A percentile compares a stretch with the other conserved stretches of the same genome.
These are phyloP conservation scores for Oriolus oriolus DNA, from an alignment of 2,113 vertebrate genomes.

Conservation along the genomic window DNA sequence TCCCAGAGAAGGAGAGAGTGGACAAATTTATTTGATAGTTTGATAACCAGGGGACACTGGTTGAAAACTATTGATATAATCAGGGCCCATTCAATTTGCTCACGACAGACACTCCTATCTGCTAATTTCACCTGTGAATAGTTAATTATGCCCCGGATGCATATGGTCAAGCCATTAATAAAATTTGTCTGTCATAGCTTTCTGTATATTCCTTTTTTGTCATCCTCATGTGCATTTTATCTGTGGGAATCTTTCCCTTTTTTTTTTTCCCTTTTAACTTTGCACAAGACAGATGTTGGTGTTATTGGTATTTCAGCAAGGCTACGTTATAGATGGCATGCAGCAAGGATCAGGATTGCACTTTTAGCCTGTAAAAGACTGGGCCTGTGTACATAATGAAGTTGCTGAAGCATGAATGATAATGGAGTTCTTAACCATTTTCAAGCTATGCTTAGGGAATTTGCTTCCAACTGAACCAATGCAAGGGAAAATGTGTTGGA, in stretches of 20 bases:
- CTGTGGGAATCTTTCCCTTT: conserved; percentile 58
- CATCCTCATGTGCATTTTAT: conserved; percentile 71
- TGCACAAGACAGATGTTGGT: conserved; percentile 66
- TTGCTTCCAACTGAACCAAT: not conserved
- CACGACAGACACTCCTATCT: conserved; percentile 86
- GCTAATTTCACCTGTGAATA: conserved; percentile 97
- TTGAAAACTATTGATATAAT: conserved; percentile 89
- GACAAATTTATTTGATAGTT: conserved; percentile 97
- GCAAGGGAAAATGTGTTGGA: not conserved
- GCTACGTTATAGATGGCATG: conserved; percentile 44
- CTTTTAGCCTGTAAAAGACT: conserved; percentile 41
- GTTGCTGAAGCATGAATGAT: conserved; percentile 38
- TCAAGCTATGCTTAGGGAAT: not conserved
- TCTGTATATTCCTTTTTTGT: conserved; percentile 68
- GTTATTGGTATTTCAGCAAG: conserved; percentile 32
- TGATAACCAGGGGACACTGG: conserved; percentile 92
- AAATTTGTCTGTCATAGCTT: conserved; percentile 87
- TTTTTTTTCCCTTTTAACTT: conserved; percentile 10
- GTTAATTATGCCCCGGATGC: conserved; percentile 93
- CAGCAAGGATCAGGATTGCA: conserved; percentile 49
- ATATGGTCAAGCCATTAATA: conserved; percentile 93
- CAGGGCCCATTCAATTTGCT: conserved; percentile 86
- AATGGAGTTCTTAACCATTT: conserved; percentile 11
- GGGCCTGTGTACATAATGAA: conserved; percentile 54
- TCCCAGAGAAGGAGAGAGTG: conserved; percentile 77